Evolutionary conservation across 1,140 invertebrate genomes (phyloP), one percentile per base, ranked within the genome.

Genomic region (Macrobrachium rosenbergii): DNA sequence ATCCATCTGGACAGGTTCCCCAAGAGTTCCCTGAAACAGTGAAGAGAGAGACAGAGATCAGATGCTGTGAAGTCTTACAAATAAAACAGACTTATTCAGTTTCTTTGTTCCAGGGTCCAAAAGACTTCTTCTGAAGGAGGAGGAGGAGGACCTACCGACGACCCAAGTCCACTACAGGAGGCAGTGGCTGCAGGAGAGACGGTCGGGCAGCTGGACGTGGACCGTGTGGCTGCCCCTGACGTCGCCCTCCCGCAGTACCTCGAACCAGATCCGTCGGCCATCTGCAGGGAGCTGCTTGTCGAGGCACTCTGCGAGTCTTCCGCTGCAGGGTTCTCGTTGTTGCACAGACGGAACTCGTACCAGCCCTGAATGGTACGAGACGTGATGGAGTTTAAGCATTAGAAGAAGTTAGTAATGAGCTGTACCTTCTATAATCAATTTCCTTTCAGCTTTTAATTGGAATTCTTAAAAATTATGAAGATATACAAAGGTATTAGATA

Each of bases 1-100:
- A 96, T 77, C 96, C 96, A 91, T 97, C 96, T 1, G 94, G 92
- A 91, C 96, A 97, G 12, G 93, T 94, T 28, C 96, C 96, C 96
- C 96, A 97, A 94, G 96, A 97, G 90, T 97, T 97, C 60, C 95
- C 94, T 75, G 92, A 92, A 67, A 23, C 52, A 52, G 2, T 52
- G 11, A 67, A n/a, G 64, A 28, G 28, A n/a, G 28, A 23, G 64
- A 23, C 19, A 67, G 64, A 23, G 23, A 67, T 23, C 17, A 67
- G 64, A 23, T 11, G 12, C 64, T 21, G 64, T 16, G 23, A 16
- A 23, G 19, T 5, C 23, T 52, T 12, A 8, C 12, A 52, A 12
- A 7, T 67, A 67, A 16, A 67, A 67, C 0, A 67, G 2, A 67
- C 7, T 0, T 12, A 17, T 67, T 11, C 64, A 67, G 8, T 67